These are phyloP conservation scores for Leptinotarsa undecemlineata DNA, from an alignment of 1,140 invertebrate genomes.

Conservation along the genomic window DNA sequence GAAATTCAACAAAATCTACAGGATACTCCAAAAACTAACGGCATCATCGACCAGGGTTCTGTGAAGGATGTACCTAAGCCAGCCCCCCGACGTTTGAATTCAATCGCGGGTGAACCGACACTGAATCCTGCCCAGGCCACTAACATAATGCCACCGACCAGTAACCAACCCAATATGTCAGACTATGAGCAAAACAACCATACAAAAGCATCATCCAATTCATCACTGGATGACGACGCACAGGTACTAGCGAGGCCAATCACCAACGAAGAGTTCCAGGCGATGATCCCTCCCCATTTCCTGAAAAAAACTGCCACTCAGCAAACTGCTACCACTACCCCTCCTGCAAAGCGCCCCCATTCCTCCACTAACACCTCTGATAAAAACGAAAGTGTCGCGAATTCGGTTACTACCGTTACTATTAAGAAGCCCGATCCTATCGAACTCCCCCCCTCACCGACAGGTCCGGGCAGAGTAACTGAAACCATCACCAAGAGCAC, in stretches of 20 bases:
- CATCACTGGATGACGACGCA: slow-evolving; percentile 53
- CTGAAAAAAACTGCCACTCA: slow-evolving; percentile 54
- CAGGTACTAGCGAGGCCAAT: slow-evolving; percentile 74
- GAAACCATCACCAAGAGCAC: slow-evolving; percentile 93
- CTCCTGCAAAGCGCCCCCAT: slow-evolving; percentile 54
- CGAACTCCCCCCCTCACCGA: slow-evolving; percentile 80
- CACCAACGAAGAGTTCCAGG: slow-evolving; percentile 90
- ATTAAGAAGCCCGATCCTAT: slow-evolving; percentile 71
- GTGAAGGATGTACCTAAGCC: slow-evolving; percentile 50
- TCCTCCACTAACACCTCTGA: slow-evolving; percentile 55
- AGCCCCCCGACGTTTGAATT: slow-evolving; percentile 49
- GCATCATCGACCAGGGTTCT: slow-evolving; percentile 40
- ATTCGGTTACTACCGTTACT: slow-evolving; percentile 68
- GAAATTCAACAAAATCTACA: slow-evolving; percentile 5
- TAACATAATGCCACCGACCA: slow-evolving; percentile 36
- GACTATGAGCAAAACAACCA: slow-evolving; percentile 47
- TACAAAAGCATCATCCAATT: slow-evolving; percentile 48
- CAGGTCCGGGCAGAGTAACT: slow-evolving; percentile 80
- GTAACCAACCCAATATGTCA: slow-evolving; percentile 22
- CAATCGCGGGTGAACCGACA: slow-evolving; percentile 22
- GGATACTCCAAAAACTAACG: slow-evolving; percentile 42
- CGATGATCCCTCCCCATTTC: slow-evolving; percentile 90
- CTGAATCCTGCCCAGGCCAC: neutral
- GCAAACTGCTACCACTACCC: slow-evolving; percentile 36
- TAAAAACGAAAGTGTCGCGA: slow-evolving; percentile 56